phyloP scores from a whole-genome alignment of 2,888 invertebrate genomes.

The Ornithoptera alexandrae region DNA sequence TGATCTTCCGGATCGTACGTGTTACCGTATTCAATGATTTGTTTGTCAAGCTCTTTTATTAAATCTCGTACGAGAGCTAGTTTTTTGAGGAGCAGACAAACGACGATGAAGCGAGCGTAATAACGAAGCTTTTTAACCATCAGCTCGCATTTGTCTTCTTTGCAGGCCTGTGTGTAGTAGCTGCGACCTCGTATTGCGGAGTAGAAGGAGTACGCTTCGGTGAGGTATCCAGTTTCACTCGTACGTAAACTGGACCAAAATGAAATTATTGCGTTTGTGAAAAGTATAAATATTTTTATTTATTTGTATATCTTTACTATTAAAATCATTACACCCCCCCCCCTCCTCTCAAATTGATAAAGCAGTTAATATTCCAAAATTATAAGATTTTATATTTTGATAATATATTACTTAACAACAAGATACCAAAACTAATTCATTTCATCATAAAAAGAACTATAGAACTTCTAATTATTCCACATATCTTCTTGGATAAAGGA shows the following conservation, averaged over 20 bases:
- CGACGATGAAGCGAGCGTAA: conserved; percentile 97
- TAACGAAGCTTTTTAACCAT: conserved; percentile 98
- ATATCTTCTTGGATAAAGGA: too few species aligned
- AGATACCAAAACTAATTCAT: too few species aligned
- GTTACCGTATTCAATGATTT: conserved; percentile 96
- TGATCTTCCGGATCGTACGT: conserved; percentile 98
- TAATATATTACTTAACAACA: too few species aligned
- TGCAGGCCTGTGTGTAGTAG: conserved; percentile 95
- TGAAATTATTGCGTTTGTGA: background rate
- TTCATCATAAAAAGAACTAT: too few species aligned
- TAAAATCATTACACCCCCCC: too few species aligned
- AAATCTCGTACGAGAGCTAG: conserved; percentile 95
- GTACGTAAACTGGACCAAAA: conserved; percentile 88
- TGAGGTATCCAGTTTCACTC: conserved; percentile 97
- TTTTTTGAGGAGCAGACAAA: conserved; percentile 94
- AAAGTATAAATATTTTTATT: too few species aligned
- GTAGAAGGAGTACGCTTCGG: conserved; percentile 98
- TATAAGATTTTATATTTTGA: too few species aligned
- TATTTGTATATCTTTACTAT: too few species aligned
- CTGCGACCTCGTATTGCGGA: conserved; percentile 95
- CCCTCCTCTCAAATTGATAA: too few species aligned
- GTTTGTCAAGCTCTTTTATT: conserved; percentile 94
- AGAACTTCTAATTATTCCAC: too few species aligned
- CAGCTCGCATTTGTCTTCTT: conserved; percentile 95
- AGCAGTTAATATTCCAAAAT: too few species aligned